Percentiles rank a stretch among this genome's conserved stretches.
Conservation (phyloP, 2,113 vertebrate species). For the Hyperoodon ampullatus region DNA sequence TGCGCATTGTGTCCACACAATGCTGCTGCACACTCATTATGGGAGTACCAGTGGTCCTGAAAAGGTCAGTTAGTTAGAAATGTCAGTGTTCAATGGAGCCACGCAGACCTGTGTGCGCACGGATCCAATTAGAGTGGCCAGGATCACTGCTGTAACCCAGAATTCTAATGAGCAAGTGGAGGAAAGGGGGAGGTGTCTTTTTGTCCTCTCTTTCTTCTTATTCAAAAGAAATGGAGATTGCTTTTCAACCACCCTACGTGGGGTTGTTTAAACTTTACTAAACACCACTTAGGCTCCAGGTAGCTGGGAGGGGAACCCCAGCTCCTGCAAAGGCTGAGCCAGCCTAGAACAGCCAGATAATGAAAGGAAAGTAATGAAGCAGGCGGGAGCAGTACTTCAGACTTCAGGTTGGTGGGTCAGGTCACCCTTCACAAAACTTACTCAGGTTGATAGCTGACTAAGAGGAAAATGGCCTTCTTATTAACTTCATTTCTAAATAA, state of each 20-base stretch:
- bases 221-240: constrained; percentile 83
- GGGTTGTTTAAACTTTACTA: constrained; percentile 80
- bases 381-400: background rate
- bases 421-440: background rate
- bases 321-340: constrained; percentile 44
- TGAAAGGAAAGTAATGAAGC: constrained; percentile 36
- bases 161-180: constrained; percentile 85
- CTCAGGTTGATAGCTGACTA: background rate
- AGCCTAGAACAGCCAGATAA: background rate
- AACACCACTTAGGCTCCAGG: constrained; percentile 79
- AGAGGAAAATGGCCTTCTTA: constrained; percentile 9
- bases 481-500: background rate
- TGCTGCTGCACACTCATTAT: constrained; percentile 96
- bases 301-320: constrained; percentile 23
- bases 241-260: constrained; percentile 77
- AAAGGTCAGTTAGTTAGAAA: constrained; percentile 99
- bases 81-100: constrained; percentile 98
- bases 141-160: constrained; percentile 85
- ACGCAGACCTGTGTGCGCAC: constrained; percentile 90
- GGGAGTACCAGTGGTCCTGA: constrained; percentile 93
- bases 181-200: constrained; percentile 65
- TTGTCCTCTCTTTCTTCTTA: constrained; percentile 59
- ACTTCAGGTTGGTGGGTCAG: background rate
- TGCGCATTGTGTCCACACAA: constrained; percentile 94
- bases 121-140: constrained; percentile 97